Evolutionary conservation across 2,888 invertebrate species (phyloP), one percentile per base, ranked within the genome.

Genomic region (Nomada flava): DNA sequence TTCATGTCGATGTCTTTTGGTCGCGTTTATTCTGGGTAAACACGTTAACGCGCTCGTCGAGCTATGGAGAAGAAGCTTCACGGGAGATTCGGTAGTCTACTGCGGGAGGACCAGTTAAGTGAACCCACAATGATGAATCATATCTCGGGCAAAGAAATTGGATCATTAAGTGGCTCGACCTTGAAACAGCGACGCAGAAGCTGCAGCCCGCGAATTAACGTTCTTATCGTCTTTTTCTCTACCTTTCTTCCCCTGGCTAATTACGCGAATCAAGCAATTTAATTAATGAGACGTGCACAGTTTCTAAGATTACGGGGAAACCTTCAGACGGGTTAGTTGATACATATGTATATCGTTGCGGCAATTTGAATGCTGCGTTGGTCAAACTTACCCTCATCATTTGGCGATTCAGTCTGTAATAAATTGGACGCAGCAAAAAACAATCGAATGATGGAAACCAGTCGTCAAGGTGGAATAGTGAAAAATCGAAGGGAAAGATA

Each of bases 71-170:
- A 47, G 23, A 50, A 63, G 18, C 18, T 5, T 50, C 44, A 29
- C 15, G n/a, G 26, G 60, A 62, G 26, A 47, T 67, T 67, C 42
- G 11, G 52, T 13, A 13, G 42, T 44, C 10, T 4, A 18, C 60
- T 36, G 11, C 67, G 44, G 53, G 20, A 26, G 59, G 63, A 26
- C 23, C 67, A 42, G 29, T 11, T 50, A 59, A 67, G 57, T 69
- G 86, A 89, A 89, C 86, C 88, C 85, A 89, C 86, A 89, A 89
- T 89, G 88, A 79, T 84, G 88, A 88, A 85, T 85, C 84, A 71
- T 85, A 84, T 84, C 86, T 89, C 85, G 77, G 81, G 72, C 87
- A 84, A 86, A 90, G 90, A 90, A 91, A 91, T 91, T 90, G 91
- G 91, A 92, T 91, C 91, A 88, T 92, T 91, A 90, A 92, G 90